These are phyloP conservation scores for Drosophila mimetica DNA, from an alignment of 2,888 invertebrate species.

Conservation along the genomic window DNA sequence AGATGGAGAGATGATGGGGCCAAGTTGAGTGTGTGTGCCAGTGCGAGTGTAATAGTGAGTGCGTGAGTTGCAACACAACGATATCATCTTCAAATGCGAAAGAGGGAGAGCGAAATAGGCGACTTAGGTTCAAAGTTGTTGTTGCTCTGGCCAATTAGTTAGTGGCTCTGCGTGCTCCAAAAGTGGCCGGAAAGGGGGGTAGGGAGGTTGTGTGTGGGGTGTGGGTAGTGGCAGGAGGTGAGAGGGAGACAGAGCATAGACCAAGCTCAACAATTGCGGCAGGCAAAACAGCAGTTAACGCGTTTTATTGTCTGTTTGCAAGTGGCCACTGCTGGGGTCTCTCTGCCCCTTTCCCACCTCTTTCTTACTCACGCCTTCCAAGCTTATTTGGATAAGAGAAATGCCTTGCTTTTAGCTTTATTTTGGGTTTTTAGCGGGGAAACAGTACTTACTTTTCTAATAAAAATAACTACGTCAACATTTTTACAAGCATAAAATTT, in stretches of 20 bases:
- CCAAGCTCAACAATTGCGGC: slow-evolving; percentile 56
- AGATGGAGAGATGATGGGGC: slow-evolving; percentile 23
- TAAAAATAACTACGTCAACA: too few species aligned
- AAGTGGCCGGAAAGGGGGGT: slow-evolving; percentile 33
- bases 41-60: slow-evolving; percentile 63
- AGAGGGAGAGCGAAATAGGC: slow-evolving; percentile 17
- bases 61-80: slow-evolving; percentile 70
- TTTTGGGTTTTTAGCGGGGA: too few species aligned
- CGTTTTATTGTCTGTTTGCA: slow-evolving; percentile 73
- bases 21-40: slow-evolving; percentile 14
- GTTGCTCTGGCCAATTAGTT: slow-evolving; percentile 72
- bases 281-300: slow-evolving; percentile 70
- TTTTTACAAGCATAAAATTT: too few species aligned
- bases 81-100: slow-evolving; percentile 64
- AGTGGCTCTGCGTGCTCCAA: slow-evolving; percentile 69
- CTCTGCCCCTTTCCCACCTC: slow-evolving; percentile 1
- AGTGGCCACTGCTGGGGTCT: slow-evolving; percentile 40
- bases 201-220: background rate
- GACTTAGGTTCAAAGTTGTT: slow-evolving; percentile 38
- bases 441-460: too few species aligned
- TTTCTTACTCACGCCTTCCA: slow-evolving; percentile 9
- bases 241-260: slow-evolving; percentile 13
- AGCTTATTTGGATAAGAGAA: slow-evolving; percentile 6
- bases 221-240: background rate
- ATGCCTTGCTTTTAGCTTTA: background rate